Conservation (phyloP, 1,140 invertebrate species). For the Brachionus manjavacas region DNA sequence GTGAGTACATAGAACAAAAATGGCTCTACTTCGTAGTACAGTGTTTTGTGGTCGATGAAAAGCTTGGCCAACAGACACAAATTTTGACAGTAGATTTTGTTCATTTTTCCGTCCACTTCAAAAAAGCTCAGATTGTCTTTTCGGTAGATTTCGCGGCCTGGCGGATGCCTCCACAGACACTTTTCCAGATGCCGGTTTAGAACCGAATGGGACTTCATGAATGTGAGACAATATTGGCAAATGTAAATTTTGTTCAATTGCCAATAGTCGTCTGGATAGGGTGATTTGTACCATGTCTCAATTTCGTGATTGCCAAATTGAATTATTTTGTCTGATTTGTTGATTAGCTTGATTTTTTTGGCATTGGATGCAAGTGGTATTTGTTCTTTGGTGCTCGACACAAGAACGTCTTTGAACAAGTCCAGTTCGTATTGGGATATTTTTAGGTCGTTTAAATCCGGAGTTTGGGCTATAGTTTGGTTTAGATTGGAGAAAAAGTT, state of each 20-base stretch:
- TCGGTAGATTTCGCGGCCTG: conserved; percentile 97
- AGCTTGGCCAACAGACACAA: conserved; percentile 52
- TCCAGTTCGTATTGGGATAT: conserved; percentile 24
- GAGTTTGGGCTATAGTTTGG: conserved; percentile 1
- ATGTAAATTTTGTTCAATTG: conserved; percentile 69
- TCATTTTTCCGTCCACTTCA: conserved; percentile 84
- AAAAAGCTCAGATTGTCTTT: conserved; percentile 86
- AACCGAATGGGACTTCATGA: conserved; percentile 87
- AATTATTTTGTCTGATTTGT: conserved; percentile 58
- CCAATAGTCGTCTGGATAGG: conserved; percentile 86
- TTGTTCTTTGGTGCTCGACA: not conserved
- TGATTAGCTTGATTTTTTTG: not conserved
- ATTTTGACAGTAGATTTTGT: conserved; percentile 49
- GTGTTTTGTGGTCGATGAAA: conserved; percentile 54
- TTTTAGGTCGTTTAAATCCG: conserved; percentile 2
- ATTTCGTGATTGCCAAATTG: conserved; percentile 95
- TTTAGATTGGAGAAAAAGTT: conserved; percentile 14
- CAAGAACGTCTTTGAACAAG: conserved; percentile 34
- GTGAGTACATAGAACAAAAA: conserved; percentile 49
- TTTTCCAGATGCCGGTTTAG: conserved; percentile 79
- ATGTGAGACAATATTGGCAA: conserved; percentile 94
- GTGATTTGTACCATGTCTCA: conserved; percentile 98
- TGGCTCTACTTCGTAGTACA: conserved; percentile 54
- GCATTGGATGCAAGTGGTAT: conserved; percentile 13
- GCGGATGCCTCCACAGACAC: conserved; percentile 89